Conservation (phyloP, 2,113 vertebrate genomes). For the Halcyon senegalensis region DNA sequence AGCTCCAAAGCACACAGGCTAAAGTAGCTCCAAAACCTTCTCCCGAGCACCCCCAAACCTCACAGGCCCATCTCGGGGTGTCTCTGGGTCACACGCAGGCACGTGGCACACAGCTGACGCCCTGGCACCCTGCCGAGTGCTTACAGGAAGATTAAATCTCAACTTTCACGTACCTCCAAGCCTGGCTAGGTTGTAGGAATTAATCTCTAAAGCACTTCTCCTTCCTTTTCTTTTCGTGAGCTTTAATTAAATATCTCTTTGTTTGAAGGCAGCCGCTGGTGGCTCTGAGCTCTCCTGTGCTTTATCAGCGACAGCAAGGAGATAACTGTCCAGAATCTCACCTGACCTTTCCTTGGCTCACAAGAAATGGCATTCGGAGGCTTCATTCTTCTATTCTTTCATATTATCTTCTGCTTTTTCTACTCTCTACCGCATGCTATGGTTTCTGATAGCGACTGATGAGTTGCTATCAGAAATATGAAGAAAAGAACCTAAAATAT, state of each 20-base stretch:
- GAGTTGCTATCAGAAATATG: constrained; percentile 46
- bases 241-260: constrained; percentile 64
- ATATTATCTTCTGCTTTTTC: constrained; percentile 48
- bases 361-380: constrained; percentile 33
- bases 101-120: not conserved
- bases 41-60: accelerated
- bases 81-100: not conserved
- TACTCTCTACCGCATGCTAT: not conserved
- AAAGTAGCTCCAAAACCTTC: not conserved
- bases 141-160: not conserved
- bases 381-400: constrained; percentile 43
- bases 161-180: not conserved
- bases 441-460: constrained; percentile 48
- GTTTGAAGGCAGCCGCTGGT: constrained; percentile 64
- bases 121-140: not conserved
- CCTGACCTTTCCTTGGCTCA: constrained; percentile 60
- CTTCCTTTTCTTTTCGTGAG: constrained; percentile 22
- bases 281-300: constrained; percentile 46
- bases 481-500: constrained; percentile 58
- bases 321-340: constrained; percentile 75
- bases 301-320: constrained; percentile 70
- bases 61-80: accelerated
- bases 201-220: constrained; percentile 14
- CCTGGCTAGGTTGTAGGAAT: not conserved
- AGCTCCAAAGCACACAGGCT: not conserved